These are phyloP conservation scores for Chaetophractus vellerosus DNA, from an alignment of 2,797 vertebrate species.

Conservation along the genomic window DNA sequence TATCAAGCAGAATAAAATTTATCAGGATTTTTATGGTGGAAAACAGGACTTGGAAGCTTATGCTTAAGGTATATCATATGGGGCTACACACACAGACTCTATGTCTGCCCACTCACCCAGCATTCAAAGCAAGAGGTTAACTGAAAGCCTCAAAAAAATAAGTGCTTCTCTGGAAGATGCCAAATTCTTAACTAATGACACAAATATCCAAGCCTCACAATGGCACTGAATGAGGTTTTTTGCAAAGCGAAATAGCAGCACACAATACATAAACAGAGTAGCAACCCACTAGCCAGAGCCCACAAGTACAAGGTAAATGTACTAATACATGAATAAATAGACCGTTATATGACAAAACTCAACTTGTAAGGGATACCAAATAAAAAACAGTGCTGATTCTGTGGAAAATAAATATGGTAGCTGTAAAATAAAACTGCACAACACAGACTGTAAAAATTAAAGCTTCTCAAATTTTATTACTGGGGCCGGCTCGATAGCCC, in stretches of 20 bases:
- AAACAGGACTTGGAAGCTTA: constrained; percentile 9
- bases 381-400: not conserved
- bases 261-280: not conserved
- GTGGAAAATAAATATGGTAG: not conserved
- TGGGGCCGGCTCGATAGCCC: too few species aligned
- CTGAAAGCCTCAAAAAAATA: not conserved
- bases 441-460: not conserved
- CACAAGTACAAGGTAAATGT: not conserved
- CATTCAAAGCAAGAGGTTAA: not conserved
- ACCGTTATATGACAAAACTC: not conserved
- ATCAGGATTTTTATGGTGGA: not conserved
- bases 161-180: not conserved
- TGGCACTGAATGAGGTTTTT: not conserved
- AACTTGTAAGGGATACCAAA: not conserved
- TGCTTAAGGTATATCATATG: not conserved
- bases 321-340: not conserved
- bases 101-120: not conserved
- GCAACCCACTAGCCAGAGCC: not conserved
- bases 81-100: not conserved
- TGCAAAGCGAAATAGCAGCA: constrained; percentile 2
- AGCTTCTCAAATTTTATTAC: constrained; percentile 51
- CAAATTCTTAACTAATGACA: constrained; percentile 19
- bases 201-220: not conserved
- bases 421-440: constrained; percentile 53
- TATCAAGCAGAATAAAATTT: not conserved